These are phyloP conservation scores for Dolichotis patagonum DNA, from an alignment of 2,113 vertebrate species.

Conservation along the genomic window DNA sequence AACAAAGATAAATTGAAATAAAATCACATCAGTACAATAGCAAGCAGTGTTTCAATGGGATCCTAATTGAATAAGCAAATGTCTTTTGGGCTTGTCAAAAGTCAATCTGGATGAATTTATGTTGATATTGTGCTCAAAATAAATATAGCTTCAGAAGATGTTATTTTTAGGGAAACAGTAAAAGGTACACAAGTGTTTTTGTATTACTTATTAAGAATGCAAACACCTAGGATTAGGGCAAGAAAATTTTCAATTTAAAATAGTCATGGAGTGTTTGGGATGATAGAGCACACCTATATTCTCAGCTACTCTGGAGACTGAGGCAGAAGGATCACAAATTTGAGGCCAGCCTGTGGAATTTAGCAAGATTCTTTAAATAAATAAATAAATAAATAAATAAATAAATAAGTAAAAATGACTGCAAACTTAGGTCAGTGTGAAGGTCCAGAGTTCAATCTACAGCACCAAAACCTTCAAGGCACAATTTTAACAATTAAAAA, in stretches of 20 bases:
- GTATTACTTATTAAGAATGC: background rate
- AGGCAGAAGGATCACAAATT: background rate
- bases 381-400: background rate
- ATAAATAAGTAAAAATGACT: background rate
- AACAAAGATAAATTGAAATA: background rate
- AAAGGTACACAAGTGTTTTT: background rate
- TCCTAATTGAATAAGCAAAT: background rate
- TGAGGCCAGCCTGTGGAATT: background rate
- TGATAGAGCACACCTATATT: background rate
- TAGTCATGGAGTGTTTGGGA: background rate
- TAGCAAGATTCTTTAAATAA: background rate
- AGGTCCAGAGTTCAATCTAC: background rate
- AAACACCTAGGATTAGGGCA: background rate
- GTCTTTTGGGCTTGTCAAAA: background rate
- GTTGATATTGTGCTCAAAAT: background rate
- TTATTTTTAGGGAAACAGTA: background rate
- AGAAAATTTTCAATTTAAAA: background rate
- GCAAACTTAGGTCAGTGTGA: background rate
- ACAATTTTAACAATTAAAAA: conserved; percentile 21
- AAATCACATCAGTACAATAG: background rate
- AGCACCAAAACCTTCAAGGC: background rate
- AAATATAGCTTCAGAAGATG: background rate
- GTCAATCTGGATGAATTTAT: background rate
- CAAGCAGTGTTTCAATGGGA: background rate
- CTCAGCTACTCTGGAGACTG: background rate